Conservation (phyloP, 2,797 vertebrate genomes). For the Microctenopoma lineatum region DNA sequence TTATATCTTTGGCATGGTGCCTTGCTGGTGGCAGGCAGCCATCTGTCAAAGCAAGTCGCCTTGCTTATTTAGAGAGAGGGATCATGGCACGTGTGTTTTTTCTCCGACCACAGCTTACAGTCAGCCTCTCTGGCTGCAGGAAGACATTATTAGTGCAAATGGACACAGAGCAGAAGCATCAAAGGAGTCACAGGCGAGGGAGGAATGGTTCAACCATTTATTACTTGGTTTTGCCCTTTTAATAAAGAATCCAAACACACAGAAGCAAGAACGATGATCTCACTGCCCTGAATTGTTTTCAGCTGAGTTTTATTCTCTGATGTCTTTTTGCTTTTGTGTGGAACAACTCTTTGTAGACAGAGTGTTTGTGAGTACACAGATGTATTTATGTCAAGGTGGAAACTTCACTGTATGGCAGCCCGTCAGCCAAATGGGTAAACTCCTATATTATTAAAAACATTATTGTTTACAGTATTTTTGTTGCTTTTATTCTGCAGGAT, state of each 20-base stretch:
- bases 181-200: slow-evolving; percentile 2
- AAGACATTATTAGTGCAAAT: slow-evolving; percentile 33
- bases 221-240: not conserved
- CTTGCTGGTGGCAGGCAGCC: slow-evolving; percentile 29
- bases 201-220: not conserved
- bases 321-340: slow-evolving; percentile 10
- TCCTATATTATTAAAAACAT: not conserved
- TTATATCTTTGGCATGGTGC: slow-evolving; percentile 39
- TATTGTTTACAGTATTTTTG: not conserved
- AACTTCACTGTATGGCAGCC: not conserved
- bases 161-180: slow-evolving; percentile 26
- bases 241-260: slow-evolving; percentile 5
- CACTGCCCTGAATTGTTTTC: slow-evolving; percentile 1
- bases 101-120: slow-evolving; percentile 13
- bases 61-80: slow-evolving; percentile 46
- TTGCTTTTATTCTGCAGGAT: slow-evolving; percentile 82
- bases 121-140: slow-evolving; percentile 17
- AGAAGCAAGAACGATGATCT: slow-evolving; percentile 3
- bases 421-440: not conserved
- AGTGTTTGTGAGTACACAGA: not conserved
- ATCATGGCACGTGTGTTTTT: slow-evolving; percentile 34
- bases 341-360: slow-evolving; percentile 1
- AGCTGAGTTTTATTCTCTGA: not conserved
- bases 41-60: slow-evolving; percentile 42
- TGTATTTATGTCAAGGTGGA: not conserved